A percentile compares a stretch with the other conserved stretches of the same genome.
These are phyloP conservation scores for Limenitis camilla DNA, from an alignment of 2,888 invertebrate species.

Conservation along the genomic window DNA sequence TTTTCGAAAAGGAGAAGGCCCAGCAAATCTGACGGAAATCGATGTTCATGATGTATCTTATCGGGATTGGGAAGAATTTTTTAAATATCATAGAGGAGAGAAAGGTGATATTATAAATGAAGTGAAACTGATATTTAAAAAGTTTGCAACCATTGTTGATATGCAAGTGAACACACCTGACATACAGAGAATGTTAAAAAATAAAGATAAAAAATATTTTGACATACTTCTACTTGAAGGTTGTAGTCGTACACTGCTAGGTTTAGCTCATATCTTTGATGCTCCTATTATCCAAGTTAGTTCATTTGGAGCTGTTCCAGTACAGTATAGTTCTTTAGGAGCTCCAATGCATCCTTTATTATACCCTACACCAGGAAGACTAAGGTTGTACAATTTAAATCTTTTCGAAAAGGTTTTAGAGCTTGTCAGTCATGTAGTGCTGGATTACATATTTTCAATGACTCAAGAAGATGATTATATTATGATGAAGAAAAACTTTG, in stretches of 20 bases:
- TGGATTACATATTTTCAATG: not conserved
- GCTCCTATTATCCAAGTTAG: conserved; percentile 28
- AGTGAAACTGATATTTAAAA: conserved; percentile 9
- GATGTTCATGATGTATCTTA: conserved; percentile 37
- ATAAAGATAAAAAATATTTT: conserved; percentile 19
- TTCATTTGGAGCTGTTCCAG: conserved; percentile 16
- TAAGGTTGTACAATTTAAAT: conserved; percentile 28
- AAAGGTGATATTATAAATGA: conserved; percentile 4
- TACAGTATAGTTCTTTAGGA: conserved; percentile 18
- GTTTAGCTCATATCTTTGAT: conserved; percentile 22
- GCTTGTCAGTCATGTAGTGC: conserved; percentile 4
- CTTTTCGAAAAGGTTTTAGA: conserved; percentile 30
- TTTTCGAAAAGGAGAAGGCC: conserved; percentile 22
- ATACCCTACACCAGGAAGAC: conserved; percentile 20
- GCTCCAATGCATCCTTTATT: conserved; percentile 23
- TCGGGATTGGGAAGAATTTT: conserved; percentile 11
- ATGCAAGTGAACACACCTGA: conserved; percentile 16
- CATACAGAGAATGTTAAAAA: conserved; percentile 19
- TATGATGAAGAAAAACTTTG: conserved; percentile 27
- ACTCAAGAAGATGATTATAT: conserved; percentile 21
- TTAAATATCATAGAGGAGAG: conserved; percentile 3
- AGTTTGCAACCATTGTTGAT: conserved; percentile 14
- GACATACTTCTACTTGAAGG: conserved; percentile 28
- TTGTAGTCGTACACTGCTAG: conserved; percentile 16
- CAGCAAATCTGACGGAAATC: conserved; percentile 43